Conservation (phyloP, 2,888 invertebrate genomes). For the Cheilosia scutellata region DNA sequence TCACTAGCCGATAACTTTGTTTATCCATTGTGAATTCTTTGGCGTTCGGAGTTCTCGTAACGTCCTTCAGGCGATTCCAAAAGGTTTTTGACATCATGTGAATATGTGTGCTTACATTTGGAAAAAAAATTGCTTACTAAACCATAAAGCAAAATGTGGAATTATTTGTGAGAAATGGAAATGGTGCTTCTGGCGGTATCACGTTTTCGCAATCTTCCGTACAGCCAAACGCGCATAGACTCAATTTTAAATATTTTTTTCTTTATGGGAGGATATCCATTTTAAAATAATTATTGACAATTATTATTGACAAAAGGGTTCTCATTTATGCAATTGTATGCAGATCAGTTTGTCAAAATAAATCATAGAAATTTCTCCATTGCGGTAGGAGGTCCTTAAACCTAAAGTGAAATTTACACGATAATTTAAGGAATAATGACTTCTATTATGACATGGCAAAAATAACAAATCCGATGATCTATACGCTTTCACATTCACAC, state of each 20-base stretch:
- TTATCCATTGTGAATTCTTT: conserved; percentile 41
- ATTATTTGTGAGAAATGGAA: conserved; percentile 51
- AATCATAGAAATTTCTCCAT: no score
- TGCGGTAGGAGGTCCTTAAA: no score
- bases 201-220: conserved; percentile 50
- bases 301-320: no score
- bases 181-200: conserved; percentile 42
- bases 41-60: conserved; percentile 41
- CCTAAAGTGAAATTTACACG: no score
- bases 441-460: no score
- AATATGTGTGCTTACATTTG: not conserved
- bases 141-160: conserved; percentile 47
- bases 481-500: no score
- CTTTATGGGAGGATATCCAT: not conserved
- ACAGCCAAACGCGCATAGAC: not conserved
- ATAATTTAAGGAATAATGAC: no score
- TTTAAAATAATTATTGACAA: no score
- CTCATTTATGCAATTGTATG: no score
- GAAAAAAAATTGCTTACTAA: conserved; percentile 15
- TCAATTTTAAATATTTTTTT: not conserved
- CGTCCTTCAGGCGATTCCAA: conserved; percentile 61
- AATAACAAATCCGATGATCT: no score
- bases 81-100: conserved; percentile 57
- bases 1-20: conserved; percentile 21
- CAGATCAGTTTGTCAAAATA: no score